These are phyloP conservation scores for Rotaria magnacalcarata DNA, from an alignment of 2,888 invertebrate species.

Conservation along the genomic window DNA sequence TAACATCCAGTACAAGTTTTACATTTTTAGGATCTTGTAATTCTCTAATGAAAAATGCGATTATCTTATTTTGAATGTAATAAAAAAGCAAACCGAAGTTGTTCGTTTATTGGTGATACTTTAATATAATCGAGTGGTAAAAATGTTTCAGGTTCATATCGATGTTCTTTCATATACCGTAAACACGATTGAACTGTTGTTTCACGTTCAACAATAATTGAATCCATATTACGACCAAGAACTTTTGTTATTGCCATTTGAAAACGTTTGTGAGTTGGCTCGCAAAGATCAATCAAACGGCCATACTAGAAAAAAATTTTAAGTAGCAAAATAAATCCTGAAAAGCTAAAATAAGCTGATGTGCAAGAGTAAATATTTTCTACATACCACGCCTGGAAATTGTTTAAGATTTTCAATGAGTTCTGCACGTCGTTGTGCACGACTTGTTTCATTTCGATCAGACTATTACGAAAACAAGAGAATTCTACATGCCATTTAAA, in stretches of 20 bases:
- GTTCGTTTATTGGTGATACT: conserved; percentile 78
- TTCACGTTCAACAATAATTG: conserved; percentile 95
- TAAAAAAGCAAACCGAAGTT: conserved; percentile 16
- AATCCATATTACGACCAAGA: conserved; percentile 97
- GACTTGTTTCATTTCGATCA: conserved; percentile 82
- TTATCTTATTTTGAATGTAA: neutral
- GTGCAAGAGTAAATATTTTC: no score
- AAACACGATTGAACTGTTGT: conserved; percentile 92
- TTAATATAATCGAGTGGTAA: conserved; percentile 89
- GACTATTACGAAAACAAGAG: neutral
- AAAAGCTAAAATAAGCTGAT: no score
- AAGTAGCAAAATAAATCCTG: no score
- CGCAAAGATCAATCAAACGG: conserved; percentile 96
- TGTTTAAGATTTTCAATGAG: conserved; percentile 91
- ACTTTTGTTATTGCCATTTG: conserved; percentile 62
- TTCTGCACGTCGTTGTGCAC: conserved; percentile 89
- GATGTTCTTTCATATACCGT: conserved; percentile 90
- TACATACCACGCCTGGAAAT: conserved; percentile 82
- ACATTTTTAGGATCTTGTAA: conserved; percentile 90
- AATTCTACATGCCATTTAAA: neutral
- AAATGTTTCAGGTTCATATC: conserved; percentile 95
- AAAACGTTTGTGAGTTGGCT: conserved; percentile 94
- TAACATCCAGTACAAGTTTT: conserved; percentile 88
- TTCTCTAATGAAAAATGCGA: conserved; percentile 65
- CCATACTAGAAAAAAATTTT: conserved; percentile 68